These are phyloP conservation scores for Fabriciana adippe DNA, from an alignment of 2,888 invertebrate genomes.

Conservation along the genomic window DNA sequence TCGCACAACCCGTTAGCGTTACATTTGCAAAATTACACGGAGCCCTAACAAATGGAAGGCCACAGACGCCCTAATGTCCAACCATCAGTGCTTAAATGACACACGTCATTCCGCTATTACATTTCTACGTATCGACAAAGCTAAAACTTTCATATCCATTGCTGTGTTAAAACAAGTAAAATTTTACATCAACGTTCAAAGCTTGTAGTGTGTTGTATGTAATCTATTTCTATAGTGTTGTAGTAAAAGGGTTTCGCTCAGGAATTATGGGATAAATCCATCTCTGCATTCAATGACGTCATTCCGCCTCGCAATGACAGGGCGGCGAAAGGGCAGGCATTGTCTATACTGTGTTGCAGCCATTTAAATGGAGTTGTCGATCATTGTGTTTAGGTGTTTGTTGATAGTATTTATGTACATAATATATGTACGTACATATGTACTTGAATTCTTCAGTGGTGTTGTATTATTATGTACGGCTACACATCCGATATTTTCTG, in stretches of 20 bases:
- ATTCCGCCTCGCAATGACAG: conserved; percentile 76
- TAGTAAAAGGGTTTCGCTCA: conserved; percentile 60
- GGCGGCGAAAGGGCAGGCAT: conserved; percentile 72
- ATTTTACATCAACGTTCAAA: neutral
- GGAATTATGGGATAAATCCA: conserved; percentile 79
- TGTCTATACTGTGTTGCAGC: conserved; percentile 51
- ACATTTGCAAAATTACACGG: conserved; percentile 74
- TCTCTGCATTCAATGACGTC: conserved; percentile 77
- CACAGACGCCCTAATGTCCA: conserved; percentile 79
- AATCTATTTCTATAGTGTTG: conserved; percentile 20
- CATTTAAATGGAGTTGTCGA: conserved; percentile 31
- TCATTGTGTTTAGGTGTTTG: conserved; percentile 26
- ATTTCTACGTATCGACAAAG: conserved; percentile 36
- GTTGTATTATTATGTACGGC: too few species aligned
- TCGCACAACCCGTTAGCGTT: conserved; percentile 58
- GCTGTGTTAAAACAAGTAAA: conserved; percentile 28
- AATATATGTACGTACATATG: too few species aligned
- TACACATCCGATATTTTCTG: too few species aligned
- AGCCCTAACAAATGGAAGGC: conserved; percentile 73
- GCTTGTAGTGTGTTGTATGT: conserved; percentile 49
- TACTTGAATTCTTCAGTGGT: too few species aligned
- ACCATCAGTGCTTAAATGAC: conserved; percentile 79
- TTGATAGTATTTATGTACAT: neutral
- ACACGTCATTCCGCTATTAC: conserved; percentile 77
- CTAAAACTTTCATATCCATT: conserved; percentile 45